These are phyloP conservation scores for Pegoplata infirma DNA, from an alignment of 2,888 invertebrate species.

Conservation along the genomic window DNA sequence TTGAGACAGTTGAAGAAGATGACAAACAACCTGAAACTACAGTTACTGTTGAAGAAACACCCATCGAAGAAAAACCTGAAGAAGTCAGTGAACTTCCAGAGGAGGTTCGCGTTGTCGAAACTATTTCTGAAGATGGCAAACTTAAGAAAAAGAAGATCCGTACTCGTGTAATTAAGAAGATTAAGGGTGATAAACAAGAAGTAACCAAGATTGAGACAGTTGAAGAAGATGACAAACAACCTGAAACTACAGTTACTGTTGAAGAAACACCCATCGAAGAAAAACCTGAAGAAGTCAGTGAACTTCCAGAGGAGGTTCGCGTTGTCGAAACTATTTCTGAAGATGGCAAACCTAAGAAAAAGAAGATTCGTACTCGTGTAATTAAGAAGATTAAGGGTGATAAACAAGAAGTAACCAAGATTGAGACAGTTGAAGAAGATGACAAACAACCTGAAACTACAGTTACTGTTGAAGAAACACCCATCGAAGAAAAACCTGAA, in stretches of 20 bases:
- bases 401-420: background rate
- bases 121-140: background rate
- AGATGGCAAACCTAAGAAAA: background rate
- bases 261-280: background rate
- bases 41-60: background rate
- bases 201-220: background rate
- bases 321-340: background rate
- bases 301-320: background rate
- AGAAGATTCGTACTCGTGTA: background rate
- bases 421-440: background rate
- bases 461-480: background rate
- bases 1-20: background rate
- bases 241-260: background rate
- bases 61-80: background rate
- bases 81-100: background rate
- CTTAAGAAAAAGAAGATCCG: background rate
- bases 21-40: background rate
- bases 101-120: background rate
- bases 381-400: background rate
- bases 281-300: background rate
- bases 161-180: background rate
- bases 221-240: background rate
- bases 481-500: background rate
- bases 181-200: background rate
- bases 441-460: background rate